Percentiles rank a stretch among this genome's conserved stretches.
Conservation (phyloP, 2,113 vertebrate species). For the Microcebus murinus region DNA sequence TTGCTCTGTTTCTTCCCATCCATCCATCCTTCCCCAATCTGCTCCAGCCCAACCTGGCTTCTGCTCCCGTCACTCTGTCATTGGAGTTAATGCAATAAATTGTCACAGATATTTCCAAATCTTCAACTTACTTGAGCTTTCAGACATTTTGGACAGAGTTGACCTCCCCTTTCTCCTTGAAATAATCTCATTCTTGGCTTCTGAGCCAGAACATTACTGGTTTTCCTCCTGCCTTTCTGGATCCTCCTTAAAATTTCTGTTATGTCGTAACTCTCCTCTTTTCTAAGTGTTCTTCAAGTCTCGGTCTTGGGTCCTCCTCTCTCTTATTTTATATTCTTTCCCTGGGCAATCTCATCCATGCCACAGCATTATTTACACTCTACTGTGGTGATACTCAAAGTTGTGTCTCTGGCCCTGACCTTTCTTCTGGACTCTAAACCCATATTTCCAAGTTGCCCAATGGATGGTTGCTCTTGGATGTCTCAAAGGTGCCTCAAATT, state of each 20-base stretch:
- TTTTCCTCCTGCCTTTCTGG: background rate
- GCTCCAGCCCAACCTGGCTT: background rate
- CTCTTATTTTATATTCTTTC: background rate
- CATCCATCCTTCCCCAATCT: background rate
- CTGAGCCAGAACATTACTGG: background rate
- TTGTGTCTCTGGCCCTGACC: background rate
- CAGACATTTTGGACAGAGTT: background rate
- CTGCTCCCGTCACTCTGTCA: background rate
- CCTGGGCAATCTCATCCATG: background rate
- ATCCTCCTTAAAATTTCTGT: background rate
- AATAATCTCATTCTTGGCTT: background rate
- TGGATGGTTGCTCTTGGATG: background rate
- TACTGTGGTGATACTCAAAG: background rate
- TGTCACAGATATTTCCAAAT: background rate
- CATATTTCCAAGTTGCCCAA: background rate
- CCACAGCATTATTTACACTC: background rate
- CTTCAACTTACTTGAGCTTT: background rate
- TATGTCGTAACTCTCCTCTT: background rate
- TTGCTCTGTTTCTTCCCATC: background rate
- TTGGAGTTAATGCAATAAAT: background rate
- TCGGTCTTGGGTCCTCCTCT: background rate
- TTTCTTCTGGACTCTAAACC: background rate
- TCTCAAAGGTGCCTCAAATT: background rate
- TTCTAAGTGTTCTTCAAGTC: background rate
- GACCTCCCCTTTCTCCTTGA: background rate